phyloP scores from a whole-genome alignment of 2,113 vertebrate genomes.

The Aptenodytes forsteri region DNA sequence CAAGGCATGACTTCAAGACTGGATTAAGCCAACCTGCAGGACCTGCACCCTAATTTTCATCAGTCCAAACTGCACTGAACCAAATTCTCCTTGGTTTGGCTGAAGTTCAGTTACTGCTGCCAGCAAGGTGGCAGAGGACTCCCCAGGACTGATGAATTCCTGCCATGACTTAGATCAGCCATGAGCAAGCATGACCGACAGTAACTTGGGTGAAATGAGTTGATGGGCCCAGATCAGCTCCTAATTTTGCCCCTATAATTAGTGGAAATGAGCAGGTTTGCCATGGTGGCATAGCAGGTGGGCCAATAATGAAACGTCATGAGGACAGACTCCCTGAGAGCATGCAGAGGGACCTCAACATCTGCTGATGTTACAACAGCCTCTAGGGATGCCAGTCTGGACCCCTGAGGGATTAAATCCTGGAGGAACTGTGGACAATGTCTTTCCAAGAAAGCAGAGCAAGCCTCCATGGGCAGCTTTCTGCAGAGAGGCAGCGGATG shows the following conservation, averaged over 20 bases:
- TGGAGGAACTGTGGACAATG: not conserved
- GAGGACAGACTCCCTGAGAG: not conserved
- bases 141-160: not conserved
- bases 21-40: not conserved
- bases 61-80: not conserved
- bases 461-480: not conserved
- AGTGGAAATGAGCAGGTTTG: not conserved
- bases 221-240: not conserved
- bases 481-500: not conserved
- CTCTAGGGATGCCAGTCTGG: not conserved
- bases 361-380: not conserved
- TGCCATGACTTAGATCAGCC: not conserved
- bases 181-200: not conserved
- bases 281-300: not conserved
- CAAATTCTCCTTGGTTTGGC: not conserved
- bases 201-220: not conserved
- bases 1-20: not conserved
- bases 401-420: not conserved
- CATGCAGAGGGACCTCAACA: not conserved
- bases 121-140: not conserved
- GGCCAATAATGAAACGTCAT: fast-evolving
- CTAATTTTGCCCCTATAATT: not conserved
- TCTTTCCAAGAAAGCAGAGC: not conserved
- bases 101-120: not conserved
- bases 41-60: not conserved